Conservation (phyloP, 2,113 vertebrate species). For the Octodon degus region DNA sequence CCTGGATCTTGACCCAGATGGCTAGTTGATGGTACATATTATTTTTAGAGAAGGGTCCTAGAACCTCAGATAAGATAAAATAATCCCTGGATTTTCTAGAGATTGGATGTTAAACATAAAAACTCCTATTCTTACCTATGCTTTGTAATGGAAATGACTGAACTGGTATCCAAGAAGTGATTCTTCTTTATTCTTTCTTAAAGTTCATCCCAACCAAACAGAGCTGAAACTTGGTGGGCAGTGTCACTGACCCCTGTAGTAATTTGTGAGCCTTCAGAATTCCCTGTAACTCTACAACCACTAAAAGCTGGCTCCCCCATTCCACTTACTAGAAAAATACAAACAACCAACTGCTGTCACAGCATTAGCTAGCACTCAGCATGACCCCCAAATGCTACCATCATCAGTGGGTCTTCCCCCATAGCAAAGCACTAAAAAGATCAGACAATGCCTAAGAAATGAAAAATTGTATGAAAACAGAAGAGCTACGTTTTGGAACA, state of each 20-base stretch:
- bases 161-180: neutral
- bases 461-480: neutral
- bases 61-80: slow-evolving; percentile 44
- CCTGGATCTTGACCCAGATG: slow-evolving; percentile 22
- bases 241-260: neutral
- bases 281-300: neutral
- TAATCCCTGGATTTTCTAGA: slow-evolving; percentile 1
- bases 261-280: neutral
- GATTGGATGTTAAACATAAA: neutral
- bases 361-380: neutral
- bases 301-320: neutral
- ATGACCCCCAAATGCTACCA: neutral
- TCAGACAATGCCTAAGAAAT: neutral
- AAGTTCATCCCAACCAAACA: neutral
- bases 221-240: neutral
- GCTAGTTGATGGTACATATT: neutral
- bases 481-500: neutral
- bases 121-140: neutral
- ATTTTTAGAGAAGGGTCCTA: slow-evolving; percentile 52
- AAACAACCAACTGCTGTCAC: neutral
- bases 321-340: neutral
- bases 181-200: slow-evolving; percentile 14
- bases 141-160: neutral
- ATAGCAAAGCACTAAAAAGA: neutral
- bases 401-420: neutral